Conservation (phyloP, 2,888 invertebrate species). For the Abscondita cerata region DNA sequence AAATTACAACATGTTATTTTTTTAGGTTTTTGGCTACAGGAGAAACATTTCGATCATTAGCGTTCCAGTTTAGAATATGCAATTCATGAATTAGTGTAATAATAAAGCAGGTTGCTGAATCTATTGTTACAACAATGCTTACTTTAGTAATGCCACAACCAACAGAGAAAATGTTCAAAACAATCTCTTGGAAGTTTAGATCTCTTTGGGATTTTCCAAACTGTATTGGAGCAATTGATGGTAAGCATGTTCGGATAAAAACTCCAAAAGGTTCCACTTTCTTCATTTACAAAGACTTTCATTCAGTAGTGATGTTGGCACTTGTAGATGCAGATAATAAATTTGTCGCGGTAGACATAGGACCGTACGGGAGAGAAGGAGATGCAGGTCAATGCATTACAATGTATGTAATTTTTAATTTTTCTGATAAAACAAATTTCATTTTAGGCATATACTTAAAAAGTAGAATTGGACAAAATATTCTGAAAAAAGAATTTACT, state of each 20-base stretch:
- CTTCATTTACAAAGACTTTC: background rate
- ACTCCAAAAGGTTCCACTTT: too few relatives aligned
- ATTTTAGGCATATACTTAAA: slow-evolving; percentile 33
- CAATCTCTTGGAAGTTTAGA: background rate
- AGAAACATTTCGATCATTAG: too few relatives aligned
- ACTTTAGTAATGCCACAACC: background rate
- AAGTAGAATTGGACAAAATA: slow-evolving; percentile 34
- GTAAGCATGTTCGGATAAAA: background rate
- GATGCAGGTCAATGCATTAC: slow-evolving; percentile 38
- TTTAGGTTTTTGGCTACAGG: background rate
- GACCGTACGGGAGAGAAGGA: too few relatives aligned
- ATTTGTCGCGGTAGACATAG: slow-evolving; percentile 1
- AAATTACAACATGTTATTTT: background rate
- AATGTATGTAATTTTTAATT: slow-evolving; percentile 13
- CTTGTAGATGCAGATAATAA: background rate
- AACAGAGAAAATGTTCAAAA: background rate
- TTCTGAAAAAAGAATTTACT: slow-evolving; percentile 35
- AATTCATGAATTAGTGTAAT: background rate
- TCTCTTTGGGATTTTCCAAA: background rate
- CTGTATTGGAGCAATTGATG: background rate
- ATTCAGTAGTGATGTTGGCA: too few relatives aligned
- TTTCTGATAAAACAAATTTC: slow-evolving; percentile 1
- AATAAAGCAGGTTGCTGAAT: background rate
- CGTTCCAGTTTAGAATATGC: background rate
- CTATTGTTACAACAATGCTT: background rate